Conservation (phyloP, 2,797 vertebrate species). For the Rallus crepitans region DNA sequence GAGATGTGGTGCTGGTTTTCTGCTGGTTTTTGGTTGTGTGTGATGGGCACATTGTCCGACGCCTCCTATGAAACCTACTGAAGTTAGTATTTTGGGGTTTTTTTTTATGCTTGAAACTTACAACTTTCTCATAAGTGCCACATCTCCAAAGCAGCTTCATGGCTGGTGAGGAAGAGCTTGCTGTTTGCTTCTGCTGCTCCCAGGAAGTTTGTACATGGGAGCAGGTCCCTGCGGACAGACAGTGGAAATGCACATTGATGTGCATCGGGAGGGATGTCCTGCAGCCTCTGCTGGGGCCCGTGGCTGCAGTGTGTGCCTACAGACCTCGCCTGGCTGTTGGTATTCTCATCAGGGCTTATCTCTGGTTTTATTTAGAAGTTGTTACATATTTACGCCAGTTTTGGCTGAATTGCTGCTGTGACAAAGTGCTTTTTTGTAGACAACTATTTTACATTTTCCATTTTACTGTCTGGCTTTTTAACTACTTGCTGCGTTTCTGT, state of each 20-base stretch:
- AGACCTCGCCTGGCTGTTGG: neutral
- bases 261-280: rapidly evolving
- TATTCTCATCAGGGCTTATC: neutral
- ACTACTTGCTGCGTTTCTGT: slow-evolving; percentile 40
- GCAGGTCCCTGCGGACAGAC: neutral
- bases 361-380: slow-evolving; percentile 26
- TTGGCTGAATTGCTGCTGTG: slow-evolving; percentile 7
- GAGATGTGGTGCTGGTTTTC: neutral
- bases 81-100: neutral
- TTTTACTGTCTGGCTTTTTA: slow-evolving; percentile 54
- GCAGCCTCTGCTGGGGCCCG: rapidly evolving
- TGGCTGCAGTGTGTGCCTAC: neutral
- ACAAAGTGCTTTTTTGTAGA: slow-evolving; percentile 19
- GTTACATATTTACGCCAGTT: neutral
- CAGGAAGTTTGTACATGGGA: neutral
- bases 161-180: neutral
- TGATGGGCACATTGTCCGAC: neutral
- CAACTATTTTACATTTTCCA: slow-evolving; percentile 58
- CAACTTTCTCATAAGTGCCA: neutral
- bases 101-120: neutral
- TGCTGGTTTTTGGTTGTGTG: neutral
- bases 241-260: neutral
- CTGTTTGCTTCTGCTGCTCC: neutral
- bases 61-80: neutral
- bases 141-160: rapidly evolving